phyloP scores from a whole-genome alignment of 2,797 vertebrate genomes.

The Leptodactylus fallax region DNA sequence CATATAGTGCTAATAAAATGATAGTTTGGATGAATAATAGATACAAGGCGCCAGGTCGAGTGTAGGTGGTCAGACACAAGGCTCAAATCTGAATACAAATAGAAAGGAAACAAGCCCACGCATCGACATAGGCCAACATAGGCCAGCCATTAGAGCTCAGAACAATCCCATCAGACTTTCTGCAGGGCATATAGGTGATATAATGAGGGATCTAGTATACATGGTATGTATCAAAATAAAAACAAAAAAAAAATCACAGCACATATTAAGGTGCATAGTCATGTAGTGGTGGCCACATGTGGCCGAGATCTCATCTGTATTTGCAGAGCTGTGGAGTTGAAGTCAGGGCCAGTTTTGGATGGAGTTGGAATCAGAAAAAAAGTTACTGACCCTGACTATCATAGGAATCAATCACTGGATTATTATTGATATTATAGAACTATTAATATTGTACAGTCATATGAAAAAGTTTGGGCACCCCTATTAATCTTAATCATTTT shows the following conservation, averaged over 20 bases:
- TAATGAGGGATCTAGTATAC: background rate
- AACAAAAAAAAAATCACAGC: background rate
- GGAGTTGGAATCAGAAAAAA: no score
- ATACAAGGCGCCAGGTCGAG: background rate
- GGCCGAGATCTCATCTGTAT: no score
- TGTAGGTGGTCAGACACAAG: conserved; percentile 4
- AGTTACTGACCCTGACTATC: no score
- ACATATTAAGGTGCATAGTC: background rate
- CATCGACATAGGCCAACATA: background rate
- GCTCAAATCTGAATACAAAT: conserved; percentile 6
- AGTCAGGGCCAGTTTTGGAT: no score
- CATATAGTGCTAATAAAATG: conserved; percentile 25
- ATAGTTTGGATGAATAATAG: conserved; percentile 33
- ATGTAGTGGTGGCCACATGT: no score
- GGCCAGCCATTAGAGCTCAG: background rate
- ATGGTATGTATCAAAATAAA: background rate
- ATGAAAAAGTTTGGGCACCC: no score
- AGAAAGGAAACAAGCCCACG: background rate
- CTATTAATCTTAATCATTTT: no score
- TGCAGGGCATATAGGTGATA: background rate
- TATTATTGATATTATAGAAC: no score
- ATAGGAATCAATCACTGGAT: no score
- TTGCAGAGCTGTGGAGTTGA: no score
- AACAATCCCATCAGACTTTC: background rate
- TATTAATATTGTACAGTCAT: no score